A percentile compares a stretch with the other conserved stretches of the same genome.
phyloP scores from a whole-genome alignment of 2,797 vertebrate genomes.

The Pipistrellus kuhlii region DNA sequence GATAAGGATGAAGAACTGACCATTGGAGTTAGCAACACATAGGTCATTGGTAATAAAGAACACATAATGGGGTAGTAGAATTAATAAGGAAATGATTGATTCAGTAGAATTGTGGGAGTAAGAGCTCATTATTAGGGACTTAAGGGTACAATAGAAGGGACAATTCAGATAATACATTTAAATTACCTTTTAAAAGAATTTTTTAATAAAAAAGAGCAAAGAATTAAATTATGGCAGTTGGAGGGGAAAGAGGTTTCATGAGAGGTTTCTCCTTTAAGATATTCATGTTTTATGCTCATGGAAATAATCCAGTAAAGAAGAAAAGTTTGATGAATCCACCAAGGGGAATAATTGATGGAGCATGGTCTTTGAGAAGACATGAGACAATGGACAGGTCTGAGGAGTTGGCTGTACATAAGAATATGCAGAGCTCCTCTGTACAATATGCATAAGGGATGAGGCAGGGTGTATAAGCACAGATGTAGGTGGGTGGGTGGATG shows the following conservation, averaged over 20 bases:
- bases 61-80: not conserved
- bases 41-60: not conserved
- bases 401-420: not conserved
- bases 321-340: not conserved
- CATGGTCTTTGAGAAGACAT: not conserved
- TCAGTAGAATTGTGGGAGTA: not conserved
- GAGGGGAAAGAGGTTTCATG: not conserved
- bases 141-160: not conserved
- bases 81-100: not conserved
- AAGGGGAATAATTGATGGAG: not conserved
- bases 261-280: not conserved
- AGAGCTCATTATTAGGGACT: not conserved
- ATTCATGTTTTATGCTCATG: not conserved
- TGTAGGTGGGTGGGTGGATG: too few relatives aligned
- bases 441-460: not conserved
- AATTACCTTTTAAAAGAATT: not conserved
- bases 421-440: not conserved
- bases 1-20: not conserved
- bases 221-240: not conserved
- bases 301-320: not conserved
- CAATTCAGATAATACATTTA: not conserved
- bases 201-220: not conserved
- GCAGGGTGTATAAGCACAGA: not conserved
- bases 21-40: not conserved
- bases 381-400: not conserved